phyloP scores from a whole-genome alignment of 2,797 vertebrate species.

The Lithobates sylvaticus region DNA sequence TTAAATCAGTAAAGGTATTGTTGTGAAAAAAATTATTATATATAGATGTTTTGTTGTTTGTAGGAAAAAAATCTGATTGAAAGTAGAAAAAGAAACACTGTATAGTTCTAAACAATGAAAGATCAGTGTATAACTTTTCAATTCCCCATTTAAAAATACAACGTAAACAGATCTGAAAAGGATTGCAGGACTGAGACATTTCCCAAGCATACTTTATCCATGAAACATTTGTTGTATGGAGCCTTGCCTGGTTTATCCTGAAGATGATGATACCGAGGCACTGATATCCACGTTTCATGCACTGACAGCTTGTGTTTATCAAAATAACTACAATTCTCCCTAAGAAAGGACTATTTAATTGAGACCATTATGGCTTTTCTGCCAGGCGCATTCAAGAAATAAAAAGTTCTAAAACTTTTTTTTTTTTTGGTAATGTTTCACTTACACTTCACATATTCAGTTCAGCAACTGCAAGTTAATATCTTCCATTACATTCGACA shows the following conservation, averaged over 20 bases:
- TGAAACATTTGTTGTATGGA: constrained; percentile 68
- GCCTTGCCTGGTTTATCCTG: constrained; percentile 58
- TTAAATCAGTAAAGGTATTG: too few relatives aligned
- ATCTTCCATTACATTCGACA: constrained; percentile 25
- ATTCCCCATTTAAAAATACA: not conserved
- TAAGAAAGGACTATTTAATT: constrained; percentile 67
- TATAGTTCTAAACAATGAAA: not conserved
- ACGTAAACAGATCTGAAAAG: constrained; percentile 63
- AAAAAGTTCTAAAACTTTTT: constrained; percentile 64
- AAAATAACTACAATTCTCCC: constrained; percentile 71
- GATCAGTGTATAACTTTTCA: not conserved
- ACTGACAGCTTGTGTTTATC: constrained; percentile 72
- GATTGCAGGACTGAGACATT: constrained; percentile 68
- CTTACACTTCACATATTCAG: constrained; percentile 42
- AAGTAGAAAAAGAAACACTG: too few relatives aligned
- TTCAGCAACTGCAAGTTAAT: constrained; percentile 4
- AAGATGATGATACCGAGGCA: constrained; percentile 64
- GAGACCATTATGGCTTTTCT: constrained; percentile 67
- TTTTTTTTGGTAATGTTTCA: not conserved
- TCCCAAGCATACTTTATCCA: constrained; percentile 69
- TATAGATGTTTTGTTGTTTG: too few relatives aligned
- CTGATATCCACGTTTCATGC: constrained; percentile 60
- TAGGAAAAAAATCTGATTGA: too few relatives aligned
- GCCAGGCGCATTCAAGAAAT: constrained; percentile 64
- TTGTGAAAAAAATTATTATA: too few relatives aligned